Evolutionary conservation across 2,888 invertebrate genomes (phyloP).

Genomic region (Clitarchus hookeri): DNA sequence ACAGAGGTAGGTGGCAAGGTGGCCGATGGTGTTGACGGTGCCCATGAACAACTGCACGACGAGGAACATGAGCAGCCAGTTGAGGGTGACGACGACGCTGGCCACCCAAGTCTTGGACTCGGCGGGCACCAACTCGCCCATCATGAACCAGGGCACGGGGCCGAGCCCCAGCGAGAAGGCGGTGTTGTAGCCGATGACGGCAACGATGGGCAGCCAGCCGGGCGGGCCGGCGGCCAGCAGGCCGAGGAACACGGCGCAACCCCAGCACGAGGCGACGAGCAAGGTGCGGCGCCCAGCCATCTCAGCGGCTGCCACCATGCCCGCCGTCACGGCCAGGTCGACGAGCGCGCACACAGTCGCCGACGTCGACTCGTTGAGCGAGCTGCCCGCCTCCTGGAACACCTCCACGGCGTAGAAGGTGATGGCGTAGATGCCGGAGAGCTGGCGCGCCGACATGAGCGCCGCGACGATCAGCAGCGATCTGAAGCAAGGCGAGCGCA

Average conservation of each 20-base stretch:
- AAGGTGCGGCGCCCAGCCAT: slow-evolving; percentile 74
- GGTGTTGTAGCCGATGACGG: slow-evolving; percentile 51
- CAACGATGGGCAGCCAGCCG: slow-evolving; percentile 52
- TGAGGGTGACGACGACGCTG: slow-evolving; percentile 53
- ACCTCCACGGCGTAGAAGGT: slow-evolving; percentile 81
- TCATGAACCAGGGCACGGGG: slow-evolving; percentile 55
- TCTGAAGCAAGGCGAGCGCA: slow-evolving; percentile 47
- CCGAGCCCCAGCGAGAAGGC: slow-evolving; percentile 53
- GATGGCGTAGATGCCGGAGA: slow-evolving; percentile 82
- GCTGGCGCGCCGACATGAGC: slow-evolving; percentile 84
- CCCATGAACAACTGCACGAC: slow-evolving; percentile 54
- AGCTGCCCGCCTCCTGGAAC: slow-evolving; percentile 68
- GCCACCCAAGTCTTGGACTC: slow-evolving; percentile 53
- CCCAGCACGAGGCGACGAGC: slow-evolving; percentile 70
- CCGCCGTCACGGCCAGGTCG: slow-evolving; percentile 60
- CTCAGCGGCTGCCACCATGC: slow-evolving; percentile 78
- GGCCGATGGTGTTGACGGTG: slow-evolving; percentile 27
- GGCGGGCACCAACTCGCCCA: slow-evolving; percentile 55
- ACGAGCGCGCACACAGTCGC: slow-evolving; percentile 83
- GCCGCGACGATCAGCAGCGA: slow-evolving; percentile 74
- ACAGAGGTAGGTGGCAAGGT: slow-evolving; percentile 32
- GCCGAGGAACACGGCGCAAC: slow-evolving; percentile 72
- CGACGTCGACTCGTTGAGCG: slow-evolving; percentile 66
- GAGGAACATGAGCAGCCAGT: slow-evolving; percentile 51
- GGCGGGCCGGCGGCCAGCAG: slow-evolving; percentile 62